phyloP scores from a whole-genome alignment of 2,113 vertebrate genomes.

The Pangasianodon gigas region DNA sequence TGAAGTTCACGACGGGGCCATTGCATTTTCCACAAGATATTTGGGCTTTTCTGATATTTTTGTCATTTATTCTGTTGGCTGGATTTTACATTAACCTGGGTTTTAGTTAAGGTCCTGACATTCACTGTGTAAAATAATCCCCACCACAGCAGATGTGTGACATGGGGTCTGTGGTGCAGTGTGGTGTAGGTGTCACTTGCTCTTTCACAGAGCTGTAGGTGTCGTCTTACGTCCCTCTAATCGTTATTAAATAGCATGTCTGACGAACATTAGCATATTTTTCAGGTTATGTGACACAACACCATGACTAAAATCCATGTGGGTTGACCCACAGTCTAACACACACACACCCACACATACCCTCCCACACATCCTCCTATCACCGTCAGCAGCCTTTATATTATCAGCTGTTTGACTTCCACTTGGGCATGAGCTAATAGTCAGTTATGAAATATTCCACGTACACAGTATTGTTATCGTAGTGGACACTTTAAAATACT shows the following conservation, averaged over 20 bases:
- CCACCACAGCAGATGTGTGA: background rate
- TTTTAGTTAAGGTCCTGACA: background rate
- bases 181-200: background rate
- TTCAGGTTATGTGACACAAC: background rate
- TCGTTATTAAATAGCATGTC: background rate
- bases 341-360: background rate
- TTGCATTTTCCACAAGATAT: background rate
- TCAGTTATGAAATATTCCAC: background rate
- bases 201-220: background rate
- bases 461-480: background rate
- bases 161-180: background rate
- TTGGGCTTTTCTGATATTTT: background rate
- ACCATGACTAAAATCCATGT: background rate
- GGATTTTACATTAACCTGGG: background rate
- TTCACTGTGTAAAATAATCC: background rate
- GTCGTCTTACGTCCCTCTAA: background rate
- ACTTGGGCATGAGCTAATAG: background rate
- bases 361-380: background rate
- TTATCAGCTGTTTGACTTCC: background rate
- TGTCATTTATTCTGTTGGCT: background rate
- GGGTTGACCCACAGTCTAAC: background rate
- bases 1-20: background rate
- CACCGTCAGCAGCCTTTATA: background rate
- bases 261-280: slow-evolving; percentile 8
- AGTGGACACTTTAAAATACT: background rate